phyloP scores from a whole-genome alignment of 2,797 vertebrate species.

The Urosaurus nigricauda region DNA sequence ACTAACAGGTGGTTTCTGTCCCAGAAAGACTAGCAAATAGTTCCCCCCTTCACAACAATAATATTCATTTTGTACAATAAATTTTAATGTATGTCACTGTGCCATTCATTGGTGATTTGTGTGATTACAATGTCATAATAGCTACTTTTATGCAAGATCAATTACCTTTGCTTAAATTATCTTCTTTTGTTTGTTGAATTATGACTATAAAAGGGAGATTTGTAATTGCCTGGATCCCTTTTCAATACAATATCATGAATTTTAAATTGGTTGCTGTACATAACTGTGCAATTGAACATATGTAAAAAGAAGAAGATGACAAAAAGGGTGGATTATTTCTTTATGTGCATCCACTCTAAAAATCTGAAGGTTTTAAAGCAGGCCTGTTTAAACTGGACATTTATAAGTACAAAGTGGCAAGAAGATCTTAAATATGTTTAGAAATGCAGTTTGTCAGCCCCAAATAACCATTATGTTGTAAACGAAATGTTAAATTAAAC shows the following conservation, averaged over 20 bases:
- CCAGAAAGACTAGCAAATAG: slow-evolving; percentile 20
- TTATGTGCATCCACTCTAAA: not conserved
- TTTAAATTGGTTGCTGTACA: not conserved
- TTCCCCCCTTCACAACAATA: slow-evolving; percentile 7
- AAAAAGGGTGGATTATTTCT: not conserved
- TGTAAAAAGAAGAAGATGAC: not conserved
- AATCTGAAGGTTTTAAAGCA: not conserved
- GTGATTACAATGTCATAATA: slow-evolving; percentile 58
- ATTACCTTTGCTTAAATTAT: slow-evolving; percentile 61
- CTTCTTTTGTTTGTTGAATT: slow-evolving; percentile 67
- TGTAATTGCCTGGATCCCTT: slow-evolving; percentile 36
- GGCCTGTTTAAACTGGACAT: slow-evolving; percentile 21
- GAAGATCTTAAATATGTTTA: slow-evolving; percentile 22
- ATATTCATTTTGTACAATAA: slow-evolving; percentile 43
- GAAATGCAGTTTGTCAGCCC: slow-evolving; percentile 30
- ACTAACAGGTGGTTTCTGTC: slow-evolving; percentile 34
- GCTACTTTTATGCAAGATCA: slow-evolving; percentile 55
- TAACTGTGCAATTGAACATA: not conserved
- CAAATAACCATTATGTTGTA: slow-evolving; percentile 14
- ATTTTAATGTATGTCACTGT: slow-evolving; percentile 45
- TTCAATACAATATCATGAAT: not conserved
- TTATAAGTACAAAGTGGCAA: slow-evolving; percentile 36
- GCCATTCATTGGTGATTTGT: slow-evolving; percentile 50
- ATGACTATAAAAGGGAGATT: slow-evolving; percentile 61
- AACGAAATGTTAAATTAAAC: slow-evolving; percentile 3